A percentile compares a stretch with the other conserved stretches of the same genome.
Conservation (phyloP, 2,113 vertebrate species). For the Crypturellus undulatus region DNA sequence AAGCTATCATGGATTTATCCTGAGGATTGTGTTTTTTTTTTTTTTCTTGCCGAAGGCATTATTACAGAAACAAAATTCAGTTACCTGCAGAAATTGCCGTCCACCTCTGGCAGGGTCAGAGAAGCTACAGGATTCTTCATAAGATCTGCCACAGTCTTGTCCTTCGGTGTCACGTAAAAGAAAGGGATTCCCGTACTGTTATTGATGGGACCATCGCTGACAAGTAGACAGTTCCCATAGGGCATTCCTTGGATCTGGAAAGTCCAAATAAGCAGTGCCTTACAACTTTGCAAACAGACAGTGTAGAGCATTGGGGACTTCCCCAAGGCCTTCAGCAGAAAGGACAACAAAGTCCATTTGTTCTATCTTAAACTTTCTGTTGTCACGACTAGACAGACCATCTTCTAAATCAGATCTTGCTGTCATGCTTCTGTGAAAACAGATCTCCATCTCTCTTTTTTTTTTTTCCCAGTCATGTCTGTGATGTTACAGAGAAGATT, state of each 20-base stretch:
- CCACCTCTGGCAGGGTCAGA: slow-evolving; percentile 84
- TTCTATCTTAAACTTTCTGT: neutral
- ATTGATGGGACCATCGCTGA: slow-evolving; percentile 87
- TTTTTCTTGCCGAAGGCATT: neutral
- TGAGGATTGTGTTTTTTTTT: neutral
- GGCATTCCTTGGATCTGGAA: slow-evolving; percentile 87
- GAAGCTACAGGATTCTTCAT: slow-evolving; percentile 84
- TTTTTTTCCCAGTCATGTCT: neutral
- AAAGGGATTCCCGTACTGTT: slow-evolving; percentile 91
- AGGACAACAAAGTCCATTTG: neutral
- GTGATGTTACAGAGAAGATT: neutral
- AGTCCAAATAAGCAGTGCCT: neutral
- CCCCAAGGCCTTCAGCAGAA: neutral
- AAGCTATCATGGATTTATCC: neutral
- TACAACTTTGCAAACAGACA: neutral
- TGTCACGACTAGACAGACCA: neutral
- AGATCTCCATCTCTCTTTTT: neutral
- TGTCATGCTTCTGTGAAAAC: neutral
- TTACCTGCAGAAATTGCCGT: slow-evolving; percentile 90
- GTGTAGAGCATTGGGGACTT: rapidly evolving
- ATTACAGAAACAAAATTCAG: neutral
- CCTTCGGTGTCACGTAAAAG: slow-evolving; percentile 87
- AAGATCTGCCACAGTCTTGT: slow-evolving; percentile 83
- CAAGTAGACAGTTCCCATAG: slow-evolving; percentile 88
- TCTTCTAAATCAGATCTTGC: neutral